Base-by-base conservation (phyloP, 2,113 vertebrate species). In the Ellobius talpinus region DNA sequence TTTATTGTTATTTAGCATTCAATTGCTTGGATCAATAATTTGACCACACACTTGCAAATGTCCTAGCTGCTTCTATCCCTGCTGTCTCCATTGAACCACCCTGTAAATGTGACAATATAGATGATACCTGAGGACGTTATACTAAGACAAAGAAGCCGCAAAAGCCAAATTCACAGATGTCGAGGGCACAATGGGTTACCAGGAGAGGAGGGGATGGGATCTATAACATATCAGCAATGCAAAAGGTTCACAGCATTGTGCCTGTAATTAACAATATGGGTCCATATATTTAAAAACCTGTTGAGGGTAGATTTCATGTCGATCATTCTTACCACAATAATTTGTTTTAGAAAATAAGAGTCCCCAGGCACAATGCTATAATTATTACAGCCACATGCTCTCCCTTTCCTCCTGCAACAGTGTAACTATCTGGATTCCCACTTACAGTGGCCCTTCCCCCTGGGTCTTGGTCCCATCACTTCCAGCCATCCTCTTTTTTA, bases 151-250 rank as follows among this genome's bases (percentile, higher is more conserved):
- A 29, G 77, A 63, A 89, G 24, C 26, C 12, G 24, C n/a, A 81
- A 79, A 11, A 63, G 73, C 50, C 36, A 81, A 73, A 66, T 21
- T n/a, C 90, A 81, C 17, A 88, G 72, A 81, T 55, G 45, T 14
- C 7, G 61, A 94, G 47, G 84, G 13, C 3, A 50, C 58, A 87
- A 70, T 33, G 19, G 0, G 17, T 50, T 72, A 29, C 11, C 42
- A 87, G 19, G 24, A 52, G 6, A 17, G n/a, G 0, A 11, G 47
- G 11, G 17, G 45, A 19, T 1, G 0, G 42, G 12, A 1, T 24
- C 2, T 87, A 26, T 39, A 73, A 47, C 55, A 6, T 21, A 31
- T 73, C 39, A 11, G 6, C 39, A 72, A 42, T 24, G 26, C 39
- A 29, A 82, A 84, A 29, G 36, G 52, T 65, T 79, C 8, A 52